Conservation (phyloP, 2,888 invertebrate genomes). For the Hylaea fasciaria region DNA sequence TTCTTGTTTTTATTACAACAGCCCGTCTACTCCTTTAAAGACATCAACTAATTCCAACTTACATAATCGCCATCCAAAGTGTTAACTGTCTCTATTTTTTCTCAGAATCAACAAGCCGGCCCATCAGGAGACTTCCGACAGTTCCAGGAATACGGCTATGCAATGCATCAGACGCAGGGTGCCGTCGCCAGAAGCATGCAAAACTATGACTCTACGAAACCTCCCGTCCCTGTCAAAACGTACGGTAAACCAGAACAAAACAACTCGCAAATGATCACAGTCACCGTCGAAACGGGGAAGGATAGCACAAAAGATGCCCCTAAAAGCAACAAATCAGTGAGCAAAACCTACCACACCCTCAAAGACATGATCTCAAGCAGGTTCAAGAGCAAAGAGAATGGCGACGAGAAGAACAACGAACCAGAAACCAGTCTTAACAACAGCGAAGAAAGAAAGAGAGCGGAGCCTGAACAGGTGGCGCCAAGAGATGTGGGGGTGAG, state of each 20-base stretch:
- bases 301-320: constrained; percentile 84
- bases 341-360: constrained; percentile 92
- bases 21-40: too few species aligned
- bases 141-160: constrained; percentile 83
- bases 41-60: too few species aligned
- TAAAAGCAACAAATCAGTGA: constrained; percentile 87
- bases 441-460: constrained; percentile 84
- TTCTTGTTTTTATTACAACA: too few species aligned
- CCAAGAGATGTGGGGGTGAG: constrained; percentile 75
- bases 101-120: constrained; percentile 82
- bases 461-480: constrained; percentile 74
- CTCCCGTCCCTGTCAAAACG: constrained; percentile 80
- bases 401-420: constrained; percentile 82
- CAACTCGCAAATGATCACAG: constrained; percentile 81
- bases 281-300: constrained; percentile 86
- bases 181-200: constrained; percentile 72
- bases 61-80: too few species aligned
- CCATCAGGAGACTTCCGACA: constrained; percentile 80
- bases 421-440: constrained; percentile 85
- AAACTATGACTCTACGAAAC: constrained; percentile 76
- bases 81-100: constrained; percentile 6
- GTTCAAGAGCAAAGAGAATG: constrained; percentile 87
- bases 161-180: constrained; percentile 75
- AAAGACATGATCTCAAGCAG: constrained; percentile 93
- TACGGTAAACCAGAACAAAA: constrained; percentile 74